Evolutionary conservation across 2,888 invertebrate genomes (phyloP).

Genomic region (Spisula solida): DNA sequence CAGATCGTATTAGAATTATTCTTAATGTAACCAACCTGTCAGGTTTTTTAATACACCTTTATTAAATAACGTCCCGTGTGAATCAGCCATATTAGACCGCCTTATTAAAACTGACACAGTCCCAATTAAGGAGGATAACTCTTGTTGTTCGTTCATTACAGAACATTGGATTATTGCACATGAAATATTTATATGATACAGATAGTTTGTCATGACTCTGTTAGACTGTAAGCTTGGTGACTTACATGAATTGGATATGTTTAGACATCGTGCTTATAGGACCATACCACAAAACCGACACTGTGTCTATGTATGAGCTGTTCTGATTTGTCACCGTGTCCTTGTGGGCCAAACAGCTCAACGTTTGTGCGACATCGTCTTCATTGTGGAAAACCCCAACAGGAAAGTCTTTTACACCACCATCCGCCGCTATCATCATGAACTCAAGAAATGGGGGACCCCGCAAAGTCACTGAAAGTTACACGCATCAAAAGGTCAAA

Average conservation of each 20-base stretch:
- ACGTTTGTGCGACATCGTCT: conserved; percentile 64
- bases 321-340: conserved; percentile 74
- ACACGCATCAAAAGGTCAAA: too few relatives aligned
- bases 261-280: conserved; percentile 70
- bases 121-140: too few relatives aligned
- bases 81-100: too few relatives aligned
- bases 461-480: conserved; percentile 76
- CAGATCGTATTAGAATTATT: too few relatives aligned
- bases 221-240: conserved; percentile 3
- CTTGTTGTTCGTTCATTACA: too few relatives aligned
- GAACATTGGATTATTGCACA: too few relatives aligned
- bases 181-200: too few relatives aligned
- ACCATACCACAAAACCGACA: conserved; percentile 76
- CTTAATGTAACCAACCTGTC: too few relatives aligned
- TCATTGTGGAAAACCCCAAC: conserved; percentile 74
- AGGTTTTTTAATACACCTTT: too few relatives aligned
- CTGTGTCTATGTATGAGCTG: conserved; percentile 74
- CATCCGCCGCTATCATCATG: conserved; percentile 74
- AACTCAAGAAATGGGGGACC: conserved; percentile 78
- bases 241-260: conserved; percentile 76
- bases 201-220: too few relatives aligned
- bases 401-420: conserved; percentile 76
- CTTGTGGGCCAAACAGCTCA: conserved; percentile 66
- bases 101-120: too few relatives aligned
- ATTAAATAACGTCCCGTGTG: too few relatives aligned